Conservation (phyloP, 1,140 invertebrate species). For the Zaprionus davidi region DNA sequence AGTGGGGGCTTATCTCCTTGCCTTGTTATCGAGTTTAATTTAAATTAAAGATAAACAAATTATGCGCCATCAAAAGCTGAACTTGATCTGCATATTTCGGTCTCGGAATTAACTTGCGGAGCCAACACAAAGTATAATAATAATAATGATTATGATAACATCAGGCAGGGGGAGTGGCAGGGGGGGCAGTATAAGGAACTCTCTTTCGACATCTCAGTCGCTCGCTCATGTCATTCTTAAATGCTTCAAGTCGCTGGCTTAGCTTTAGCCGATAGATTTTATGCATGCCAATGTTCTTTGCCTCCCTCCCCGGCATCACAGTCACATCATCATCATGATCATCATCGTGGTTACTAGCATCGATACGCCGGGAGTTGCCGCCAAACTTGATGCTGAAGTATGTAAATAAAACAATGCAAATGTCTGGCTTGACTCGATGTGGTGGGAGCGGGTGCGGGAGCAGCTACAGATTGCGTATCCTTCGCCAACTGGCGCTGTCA, state of each 20-base stretch:
- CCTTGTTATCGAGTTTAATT: constrained; percentile 52
- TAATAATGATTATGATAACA: constrained; percentile 46
- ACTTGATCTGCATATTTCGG: constrained; percentile 69
- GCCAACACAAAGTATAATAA: constrained; percentile 42
- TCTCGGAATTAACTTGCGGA: constrained; percentile 32
- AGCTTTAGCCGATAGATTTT: constrained; percentile 52
- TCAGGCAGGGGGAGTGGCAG: background rate
- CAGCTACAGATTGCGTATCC: constrained; percentile 29
- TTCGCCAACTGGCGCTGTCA: constrained; percentile 66
- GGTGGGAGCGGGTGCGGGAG: background rate
- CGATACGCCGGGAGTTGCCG: constrained; percentile 38
- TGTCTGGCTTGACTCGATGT: constrained; percentile 36
- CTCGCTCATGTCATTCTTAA: constrained; percentile 36
- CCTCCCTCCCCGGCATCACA: background rate
- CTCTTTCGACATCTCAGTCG: background rate
- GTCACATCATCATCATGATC: constrained; percentile 5
- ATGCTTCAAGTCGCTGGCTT: constrained; percentile 44
- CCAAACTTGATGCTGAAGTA: constrained; percentile 58
- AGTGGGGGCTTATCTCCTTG: background rate
- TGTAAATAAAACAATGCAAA: constrained; percentile 79
- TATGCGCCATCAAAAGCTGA: constrained; percentile 54
- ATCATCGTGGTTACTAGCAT: constrained; percentile 17
- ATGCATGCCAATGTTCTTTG: constrained; percentile 41
- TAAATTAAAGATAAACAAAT: constrained; percentile 75
- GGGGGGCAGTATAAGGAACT: no score